Percentiles rank a stretch among this genome's conserved stretches.
phyloP scores from a whole-genome alignment of 2,888 invertebrate genomes.

The Steromphala cineraria region DNA sequence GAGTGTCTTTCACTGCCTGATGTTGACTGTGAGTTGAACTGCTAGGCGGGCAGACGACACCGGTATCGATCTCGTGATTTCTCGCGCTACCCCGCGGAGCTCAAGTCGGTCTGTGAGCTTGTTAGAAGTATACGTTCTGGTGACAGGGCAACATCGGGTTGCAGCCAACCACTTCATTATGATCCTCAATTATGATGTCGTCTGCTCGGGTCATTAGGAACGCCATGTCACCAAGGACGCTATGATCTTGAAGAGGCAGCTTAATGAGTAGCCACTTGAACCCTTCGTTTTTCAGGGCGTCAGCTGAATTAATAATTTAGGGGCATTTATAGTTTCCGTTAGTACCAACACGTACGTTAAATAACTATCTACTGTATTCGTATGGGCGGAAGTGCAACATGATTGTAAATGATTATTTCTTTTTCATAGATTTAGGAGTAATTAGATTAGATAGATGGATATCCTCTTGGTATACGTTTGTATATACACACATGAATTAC shows the following conservation, averaged over 20 bases:
- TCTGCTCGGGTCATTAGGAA: constrained; percentile 1
- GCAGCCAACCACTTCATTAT: background rate
- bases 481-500: too few species aligned
- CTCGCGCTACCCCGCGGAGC: background rate
- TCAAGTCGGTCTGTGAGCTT: background rate
- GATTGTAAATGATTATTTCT: too few species aligned
- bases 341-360: too few species aligned
- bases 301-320: background rate
- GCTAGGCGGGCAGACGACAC: background rate
- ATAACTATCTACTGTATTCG: too few species aligned
- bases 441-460: too few species aligned
- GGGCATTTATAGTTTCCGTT: too few species aligned
- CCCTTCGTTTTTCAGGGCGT: background rate
- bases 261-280: too few species aligned
- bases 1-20: too few species aligned
- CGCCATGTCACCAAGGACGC: background rate
- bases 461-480: too few species aligned
- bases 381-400: too few species aligned
- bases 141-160: background rate
- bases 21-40: background rate
- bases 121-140: background rate
- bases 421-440: too few species aligned
- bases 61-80: background rate
- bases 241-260: background rate
- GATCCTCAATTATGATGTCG: background rate